Base-by-base conservation (phyloP, 2,888 invertebrate species). In the Zygaena filipendulae region DNA sequence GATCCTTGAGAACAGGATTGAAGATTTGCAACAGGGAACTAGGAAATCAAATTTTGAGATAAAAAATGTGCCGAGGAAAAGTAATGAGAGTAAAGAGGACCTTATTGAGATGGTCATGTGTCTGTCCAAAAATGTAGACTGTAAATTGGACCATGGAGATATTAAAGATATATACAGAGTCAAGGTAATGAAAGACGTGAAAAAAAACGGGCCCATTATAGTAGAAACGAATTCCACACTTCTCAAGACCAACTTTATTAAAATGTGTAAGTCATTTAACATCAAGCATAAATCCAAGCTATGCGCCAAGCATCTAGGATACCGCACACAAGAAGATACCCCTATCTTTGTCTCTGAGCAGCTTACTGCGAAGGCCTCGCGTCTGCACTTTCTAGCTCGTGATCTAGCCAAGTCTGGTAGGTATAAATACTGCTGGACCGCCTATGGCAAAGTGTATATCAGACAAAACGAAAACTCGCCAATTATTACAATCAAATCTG, bases 401-500 rank as follows among this genome's bases (percentile, higher is more conserved):
- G 40, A 43, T n/a, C 21, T 45, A 1, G 29, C 20, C 3, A 35
- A 30, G 7, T 22, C 36, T 5, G 39, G 37, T 9, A 10, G 8
- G 3, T 43, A 32, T 16, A 36, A 35, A 27, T 44, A 32, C 20
- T 39, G 42, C 22, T 37, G 45, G 43, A 41, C 39, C 3, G 13
- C 30, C 1, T 38, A 32, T 13, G 45, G 45, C 2, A 41, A 27
- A 19, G 38, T 43, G 3, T 43, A 34, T 10, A 11, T 41, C 1
- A 25, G 41, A 14, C 35, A 40, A 29, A 24, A 35, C 16, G 38
- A 38, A 11, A 24, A 11, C 9, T 34, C 41, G 0, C 30, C 21
- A 4, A 36, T 45, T 1, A 37, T 43, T 7, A 6, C 21, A 3
- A 38, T 35, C 5, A 25, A 23, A 9, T 38, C 22, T 27, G 39